phyloP scores from a whole-genome alignment of 2,888 invertebrate genomes.

The Tuberolachnus salignus region DNA sequence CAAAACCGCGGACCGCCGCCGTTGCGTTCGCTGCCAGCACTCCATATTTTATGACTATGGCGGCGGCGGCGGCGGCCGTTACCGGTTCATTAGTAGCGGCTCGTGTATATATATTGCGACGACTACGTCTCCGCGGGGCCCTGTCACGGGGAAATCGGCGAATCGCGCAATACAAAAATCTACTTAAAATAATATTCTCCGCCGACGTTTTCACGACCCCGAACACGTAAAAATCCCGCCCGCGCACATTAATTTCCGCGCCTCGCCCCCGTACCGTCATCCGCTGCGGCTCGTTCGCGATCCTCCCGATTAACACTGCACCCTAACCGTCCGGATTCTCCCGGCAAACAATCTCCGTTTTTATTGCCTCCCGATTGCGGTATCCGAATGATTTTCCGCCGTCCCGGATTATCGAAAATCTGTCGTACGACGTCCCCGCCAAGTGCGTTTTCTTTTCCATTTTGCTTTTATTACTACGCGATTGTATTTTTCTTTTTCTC shows the following conservation, averaged over 20 bases:
- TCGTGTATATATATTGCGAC: background rate
- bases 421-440: conserved; percentile 2
- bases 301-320: background rate
- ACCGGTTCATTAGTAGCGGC: conserved; percentile 50
- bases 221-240: conserved; percentile 31
- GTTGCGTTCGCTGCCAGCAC: background rate
- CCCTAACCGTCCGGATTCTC: conserved; percentile 37
- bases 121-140: background rate
- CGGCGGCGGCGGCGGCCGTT: conserved; percentile 26
- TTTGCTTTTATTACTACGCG: no score
- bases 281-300: background rate
- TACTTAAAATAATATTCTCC: conserved; percentile 18
- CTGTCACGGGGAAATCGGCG: conserved; percentile 28
- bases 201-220: conserved; percentile 18
- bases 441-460: background rate
- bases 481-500: no score
- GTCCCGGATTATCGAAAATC: conserved; percentile 31
- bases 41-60: background rate
- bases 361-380: conserved; percentile 36
- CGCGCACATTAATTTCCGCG: conserved; percentile 14
- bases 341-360: conserved; percentile 28
- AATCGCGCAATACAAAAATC: conserved; percentile 12
- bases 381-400: background rate
- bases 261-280: background rate
- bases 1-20: background rate